phyloP scores from a whole-genome alignment of 2,888 invertebrate species.

The Lycaena phlaeas region DNA sequence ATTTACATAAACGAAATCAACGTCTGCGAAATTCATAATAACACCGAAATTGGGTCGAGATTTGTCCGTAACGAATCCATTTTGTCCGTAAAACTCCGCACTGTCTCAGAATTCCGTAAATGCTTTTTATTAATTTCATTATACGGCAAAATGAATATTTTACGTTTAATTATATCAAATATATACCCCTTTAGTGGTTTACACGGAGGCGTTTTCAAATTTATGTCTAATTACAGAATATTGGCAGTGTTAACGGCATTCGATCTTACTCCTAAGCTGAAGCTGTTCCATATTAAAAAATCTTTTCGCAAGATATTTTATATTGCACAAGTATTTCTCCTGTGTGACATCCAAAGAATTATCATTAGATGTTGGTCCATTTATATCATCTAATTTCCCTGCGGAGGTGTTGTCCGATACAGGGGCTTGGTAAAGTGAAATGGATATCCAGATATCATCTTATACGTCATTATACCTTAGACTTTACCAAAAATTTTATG shows the following conservation, averaged over 20 bases:
- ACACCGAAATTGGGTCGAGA: constrained; percentile 38
- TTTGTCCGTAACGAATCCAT: constrained; percentile 42
- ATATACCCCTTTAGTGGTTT: background rate
- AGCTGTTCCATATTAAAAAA: too few species aligned
- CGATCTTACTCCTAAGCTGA: too few species aligned
- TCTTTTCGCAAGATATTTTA: too few species aligned
- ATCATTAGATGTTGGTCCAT: background rate
- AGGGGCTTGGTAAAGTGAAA: background rate
- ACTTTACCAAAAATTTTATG: too few species aligned
- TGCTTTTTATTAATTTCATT: background rate
- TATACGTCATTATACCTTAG: too few species aligned
- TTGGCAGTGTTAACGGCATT: too few species aligned
- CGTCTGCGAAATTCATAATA: constrained; percentile 18
- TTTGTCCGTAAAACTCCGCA: constrained; percentile 29
- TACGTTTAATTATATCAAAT: background rate
- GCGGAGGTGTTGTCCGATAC: background rate
- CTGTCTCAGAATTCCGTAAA: constrained; percentile 32
- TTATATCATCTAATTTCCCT: background rate
- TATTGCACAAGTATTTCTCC: too few species aligned
- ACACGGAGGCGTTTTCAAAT: background rate
- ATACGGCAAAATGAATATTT: background rate
- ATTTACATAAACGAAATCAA: constrained; percentile 23
- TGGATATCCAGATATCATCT: too few species aligned
- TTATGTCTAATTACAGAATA: background rate
- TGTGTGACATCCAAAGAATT: background rate